phyloP scores from a whole-genome alignment of 1,140 invertebrate species.

The Drosophila bipectinata region DNA sequence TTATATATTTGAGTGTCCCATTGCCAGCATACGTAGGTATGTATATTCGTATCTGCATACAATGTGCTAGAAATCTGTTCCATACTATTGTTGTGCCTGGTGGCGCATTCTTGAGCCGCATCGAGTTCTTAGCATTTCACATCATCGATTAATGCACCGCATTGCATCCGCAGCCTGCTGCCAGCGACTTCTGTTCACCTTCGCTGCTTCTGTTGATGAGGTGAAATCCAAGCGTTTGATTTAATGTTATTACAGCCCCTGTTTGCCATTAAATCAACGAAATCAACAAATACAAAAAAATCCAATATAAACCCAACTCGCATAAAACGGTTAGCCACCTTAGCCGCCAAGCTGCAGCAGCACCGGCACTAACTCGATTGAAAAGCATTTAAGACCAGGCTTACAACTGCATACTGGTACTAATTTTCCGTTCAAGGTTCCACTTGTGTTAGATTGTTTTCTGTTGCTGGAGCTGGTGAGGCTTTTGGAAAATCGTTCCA shows the following conservation, averaged over 20 bases:
- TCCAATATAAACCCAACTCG: not conserved
- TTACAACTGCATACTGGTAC: slow-evolving; percentile 15
- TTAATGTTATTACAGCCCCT: slow-evolving; percentile 47
- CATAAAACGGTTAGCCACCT: slow-evolving; percentile 3
- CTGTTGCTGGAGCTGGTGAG: slow-evolving; percentile 28
- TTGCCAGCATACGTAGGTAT: slow-evolving; percentile 3
- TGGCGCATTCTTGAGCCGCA: slow-evolving; percentile 43
- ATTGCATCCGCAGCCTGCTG: slow-evolving; percentile 14
- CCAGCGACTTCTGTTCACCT: slow-evolving; percentile 62
- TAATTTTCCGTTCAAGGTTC: slow-evolving; percentile 66
- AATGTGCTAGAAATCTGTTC: slow-evolving; percentile 36
- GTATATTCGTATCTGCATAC: slow-evolving; percentile 58
- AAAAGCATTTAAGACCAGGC: slow-evolving; percentile 66
- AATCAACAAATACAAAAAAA: slow-evolving; percentile 14
- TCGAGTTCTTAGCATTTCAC: slow-evolving; percentile 65
- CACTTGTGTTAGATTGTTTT: slow-evolving; percentile 62
- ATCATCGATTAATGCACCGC: slow-evolving; percentile 76
- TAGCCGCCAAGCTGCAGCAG: slow-evolving; percentile 12
- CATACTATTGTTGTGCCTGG: slow-evolving; percentile 53
- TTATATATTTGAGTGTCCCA: slow-evolving; percentile 10
- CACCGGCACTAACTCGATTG: slow-evolving; percentile 45
- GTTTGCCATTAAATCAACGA: slow-evolving; percentile 43
- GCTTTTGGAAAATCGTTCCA: slow-evolving; percentile 77
- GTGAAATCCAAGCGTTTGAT: slow-evolving; percentile 67
- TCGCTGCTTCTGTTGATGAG: slow-evolving; percentile 78